These are phyloP conservation scores for Drosophila seguyi DNA, from an alignment of 1,140 invertebrate species.

Conservation along the genomic window DNA sequence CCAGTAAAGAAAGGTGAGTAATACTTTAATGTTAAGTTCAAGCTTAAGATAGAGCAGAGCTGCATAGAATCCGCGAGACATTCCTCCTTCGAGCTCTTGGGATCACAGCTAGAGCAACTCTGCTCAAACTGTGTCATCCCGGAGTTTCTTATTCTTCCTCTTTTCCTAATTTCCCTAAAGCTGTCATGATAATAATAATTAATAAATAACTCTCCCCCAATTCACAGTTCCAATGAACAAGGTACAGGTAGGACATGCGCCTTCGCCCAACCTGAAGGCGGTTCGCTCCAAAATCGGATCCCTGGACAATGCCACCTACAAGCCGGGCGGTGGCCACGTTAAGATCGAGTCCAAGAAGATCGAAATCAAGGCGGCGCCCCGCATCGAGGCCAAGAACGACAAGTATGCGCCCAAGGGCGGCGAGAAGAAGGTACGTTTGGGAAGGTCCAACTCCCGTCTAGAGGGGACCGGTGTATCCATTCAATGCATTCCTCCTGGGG, in stretches of 20 bases:
- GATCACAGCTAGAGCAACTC: not conserved
- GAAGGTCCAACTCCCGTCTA: not conserved
- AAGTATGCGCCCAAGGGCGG: constrained; percentile 94
- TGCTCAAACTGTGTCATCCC: not conserved
- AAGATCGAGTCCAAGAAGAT: constrained; percentile 96
- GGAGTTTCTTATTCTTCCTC: not conserved
- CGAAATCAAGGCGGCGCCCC: constrained; percentile 93
- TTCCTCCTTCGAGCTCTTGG: not conserved
- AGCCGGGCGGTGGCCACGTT: constrained; percentile 95
- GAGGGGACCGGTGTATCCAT: constrained; percentile 20
- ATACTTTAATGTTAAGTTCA: too few relatives aligned
- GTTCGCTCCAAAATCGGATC: constrained; percentile 98
- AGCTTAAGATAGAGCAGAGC: not conserved
- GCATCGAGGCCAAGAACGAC: constrained; percentile 96
- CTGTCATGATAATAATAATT: not conserved
- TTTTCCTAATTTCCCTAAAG: not conserved
- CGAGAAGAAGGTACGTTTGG: constrained; percentile 92
- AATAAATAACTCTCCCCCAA: constrained; percentile 45
- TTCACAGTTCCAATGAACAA: constrained; percentile 96
- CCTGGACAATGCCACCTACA: constrained; percentile 95
- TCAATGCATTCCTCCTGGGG: constrained; percentile 1
- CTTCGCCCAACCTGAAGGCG: constrained; percentile 95
- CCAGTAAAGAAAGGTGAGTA: constrained; percentile 91
- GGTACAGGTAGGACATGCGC: constrained; percentile 94
- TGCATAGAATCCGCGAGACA: not conserved